Conservation (phyloP, 2,113 vertebrate genomes). For the Caracal caracal region DNA sequence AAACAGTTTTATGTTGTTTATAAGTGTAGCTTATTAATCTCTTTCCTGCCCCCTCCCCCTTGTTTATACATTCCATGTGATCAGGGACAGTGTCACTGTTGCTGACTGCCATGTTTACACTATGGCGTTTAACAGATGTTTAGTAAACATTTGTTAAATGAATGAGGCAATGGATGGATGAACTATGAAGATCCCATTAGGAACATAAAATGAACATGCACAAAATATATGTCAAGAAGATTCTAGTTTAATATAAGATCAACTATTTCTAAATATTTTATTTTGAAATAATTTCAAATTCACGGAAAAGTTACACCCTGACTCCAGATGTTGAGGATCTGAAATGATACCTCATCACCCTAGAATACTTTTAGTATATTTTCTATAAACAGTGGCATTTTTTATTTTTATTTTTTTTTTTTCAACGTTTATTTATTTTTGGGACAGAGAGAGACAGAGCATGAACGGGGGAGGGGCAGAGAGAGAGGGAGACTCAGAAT, state of each 20-base stretch:
- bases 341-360: neutral
- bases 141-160: neutral
- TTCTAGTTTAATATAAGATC: neutral
- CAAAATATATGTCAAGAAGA: neutral
- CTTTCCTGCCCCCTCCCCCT: neutral
- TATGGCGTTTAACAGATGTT: neutral
- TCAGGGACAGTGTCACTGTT: neutral
- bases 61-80: neutral
- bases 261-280: neutral
- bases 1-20: neutral
- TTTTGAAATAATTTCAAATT: slow-evolving; percentile 32
- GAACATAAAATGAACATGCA: neutral
- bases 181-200: neutral
- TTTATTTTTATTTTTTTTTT: too few relatives aligned
- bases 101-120: neutral
- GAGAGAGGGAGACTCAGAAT: too few relatives aligned
- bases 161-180: neutral
- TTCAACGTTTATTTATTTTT: too few relatives aligned
- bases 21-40: neutral
- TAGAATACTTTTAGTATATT: neutral
- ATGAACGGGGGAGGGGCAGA: too few relatives aligned
- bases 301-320: neutral
- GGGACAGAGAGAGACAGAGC: too few relatives aligned
- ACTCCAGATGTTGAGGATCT: neutral
- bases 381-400: neutral